Base-by-base conservation (phyloP, 2,888 invertebrate species). In the Lasioglossum marginatum region DNA sequence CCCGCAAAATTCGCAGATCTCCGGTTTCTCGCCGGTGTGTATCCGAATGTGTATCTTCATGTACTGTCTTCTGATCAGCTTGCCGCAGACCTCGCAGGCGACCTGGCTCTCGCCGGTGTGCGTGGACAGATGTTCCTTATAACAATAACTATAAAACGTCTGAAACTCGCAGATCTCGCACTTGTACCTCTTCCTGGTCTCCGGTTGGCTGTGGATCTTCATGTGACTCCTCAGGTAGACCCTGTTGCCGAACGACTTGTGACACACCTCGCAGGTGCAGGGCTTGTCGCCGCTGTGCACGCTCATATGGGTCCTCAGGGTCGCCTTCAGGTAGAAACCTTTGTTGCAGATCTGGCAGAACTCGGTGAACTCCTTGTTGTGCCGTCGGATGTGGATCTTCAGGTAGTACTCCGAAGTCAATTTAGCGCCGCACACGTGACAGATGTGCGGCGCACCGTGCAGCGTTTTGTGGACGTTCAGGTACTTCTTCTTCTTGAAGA, bases 361-460 rank as follows among this genome's bases (percentile, higher is more conserved):
- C 48, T 93, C 92, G n/a, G 93, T 93, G 87, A 96, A 96, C 31
- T 96, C 96, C 14, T 96, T 96, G 0, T 96, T 95, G 91, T 97
- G 97, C n/a, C 96, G 95, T 2, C 96, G 95, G 0, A 95, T 93
- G 90, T 97, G 97, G 0, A 96, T 95, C 70, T 96, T 96, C 83
- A 97, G 92, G 87, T 97, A 96, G 83, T 96, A 96, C 87, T 96
- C 96, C 70, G 96, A 96, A 0, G 96, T 95, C 89, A 97, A 96
- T 89, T 96, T 96, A 90, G 96, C 96, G 0, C 96, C 96, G 87
- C 97, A 97, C 0, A 96, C 95, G 0, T 96, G 95, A 87, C 97
- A 97, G 0, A 96, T 95, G 82, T 96, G 96, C 23, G 96, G 96
- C 74, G 96, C 96, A 23, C 96, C 96, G 52, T 94, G 94, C 63